Base-by-base conservation (phyloP, 1,140 invertebrate species). In the Bombus pyrosoma region DNA sequence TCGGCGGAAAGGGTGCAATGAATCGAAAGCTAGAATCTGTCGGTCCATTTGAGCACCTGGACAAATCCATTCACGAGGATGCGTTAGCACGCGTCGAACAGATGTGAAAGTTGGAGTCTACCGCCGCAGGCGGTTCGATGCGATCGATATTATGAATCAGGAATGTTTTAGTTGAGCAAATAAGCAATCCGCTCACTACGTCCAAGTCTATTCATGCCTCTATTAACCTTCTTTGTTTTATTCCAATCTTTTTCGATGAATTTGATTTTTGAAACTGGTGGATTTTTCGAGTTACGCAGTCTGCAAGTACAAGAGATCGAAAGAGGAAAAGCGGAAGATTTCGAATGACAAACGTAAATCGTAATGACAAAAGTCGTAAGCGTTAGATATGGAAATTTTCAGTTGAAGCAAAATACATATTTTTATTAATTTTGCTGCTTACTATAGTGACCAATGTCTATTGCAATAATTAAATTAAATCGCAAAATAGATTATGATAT, bases 11-110 rank as follows among this genome's bases (percentile, higher is more conserved):
- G 85, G 87, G 74, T 68, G 75, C 72, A 84, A 62, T 37, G 74
- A 82, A 34, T 76, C 78, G 76, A 81, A 87, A 86, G 34, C 77
- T 68, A 74, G 74, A 90, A 90, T 90, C 89, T 84, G 86, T 25
- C 59, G 41, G 82, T 41, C 68, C 47, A 41, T 57, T 37, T 39
- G 80, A 39, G 69, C 89, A 90, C 89, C 89, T 90, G 88, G 89
- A 89, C 74, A 88, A 83, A 89, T 90, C 82, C 79, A 89, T 85
- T 71, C 79, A 76, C 53, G 66, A 78, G 73, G 41, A 66, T 84
- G 73, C 85, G 76, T 87, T 86, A 89, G 57, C 85, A 81, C 62
- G 81, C 66, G 77, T 76, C 37, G 78, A 85, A 86, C 89, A 90
- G 89, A 90, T 90, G 89, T 47, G 73, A 57, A 64, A 25, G 39